Evolutionary conservation across 2,888 invertebrate genomes (phyloP), one percentile per base, ranked within the genome.

Genomic region (Argyra leucocephala): DNA sequence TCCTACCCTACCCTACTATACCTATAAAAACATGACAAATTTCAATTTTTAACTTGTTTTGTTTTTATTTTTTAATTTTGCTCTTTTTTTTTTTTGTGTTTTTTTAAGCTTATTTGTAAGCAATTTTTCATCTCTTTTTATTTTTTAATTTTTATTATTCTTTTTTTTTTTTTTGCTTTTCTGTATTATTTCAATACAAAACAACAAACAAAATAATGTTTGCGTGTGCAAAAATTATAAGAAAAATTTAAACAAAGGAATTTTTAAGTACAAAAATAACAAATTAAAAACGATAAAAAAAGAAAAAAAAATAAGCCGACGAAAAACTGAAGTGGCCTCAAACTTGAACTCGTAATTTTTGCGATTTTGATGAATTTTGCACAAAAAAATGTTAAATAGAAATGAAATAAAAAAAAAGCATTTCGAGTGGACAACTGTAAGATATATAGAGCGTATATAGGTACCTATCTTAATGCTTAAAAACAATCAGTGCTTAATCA

Each of bases 211-310:
- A 31, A 31, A 48, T 18, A 48, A 18, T 48, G 48, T 48, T 48
- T 48, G 48, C 48, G 48, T 48, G 48, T 48, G 48, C 48, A 48
- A 48, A 48, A 48, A 48, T 48, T 48, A 18, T 18, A 48, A 48
- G 2, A 31, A 31, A 31, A 31, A 31, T 10, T 31, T 31, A 31
- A 31, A 31, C 31, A 31, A 31, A 31, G 12, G 31, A 12, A 7
- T 31, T 31, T 31, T 31, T 31, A 31, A 31, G 12, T 12, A 31
- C 31, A 31, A 10, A 10, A 31, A 10, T 4, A 31, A 31, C 7
- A 7, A 31, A 7, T 31, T 7, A 31, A 7, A 31, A 31, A 10
- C 31, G 7, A 31, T 4, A 2, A 7, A 31, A 31, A 3, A 31
- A 6, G 9, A 31, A 31, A 31, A 31, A 2, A 48, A 48, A 48